Conservation (phyloP, 2,888 invertebrate species). For the Sycophila texana region DNA sequence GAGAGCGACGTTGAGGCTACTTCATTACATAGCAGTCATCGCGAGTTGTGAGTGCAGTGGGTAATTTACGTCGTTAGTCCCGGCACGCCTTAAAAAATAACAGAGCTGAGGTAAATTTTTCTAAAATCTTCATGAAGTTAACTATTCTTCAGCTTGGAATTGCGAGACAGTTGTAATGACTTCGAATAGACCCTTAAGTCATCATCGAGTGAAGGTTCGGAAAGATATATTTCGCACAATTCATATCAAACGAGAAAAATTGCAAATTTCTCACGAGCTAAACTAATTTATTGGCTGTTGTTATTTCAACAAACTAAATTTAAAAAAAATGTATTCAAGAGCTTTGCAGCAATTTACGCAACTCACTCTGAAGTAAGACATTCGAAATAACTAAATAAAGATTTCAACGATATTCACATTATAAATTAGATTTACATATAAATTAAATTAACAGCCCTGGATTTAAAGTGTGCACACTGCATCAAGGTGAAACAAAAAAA, state of each 20-base stretch:
- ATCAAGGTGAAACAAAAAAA: not conserved
- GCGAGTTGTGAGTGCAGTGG: constrained; percentile 57
- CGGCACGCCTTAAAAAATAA: constrained; percentile 62
- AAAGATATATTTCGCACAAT: not conserved
- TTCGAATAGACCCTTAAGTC: not conserved
- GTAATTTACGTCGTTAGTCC: constrained; percentile 64
- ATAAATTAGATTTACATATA: too few species aligned
- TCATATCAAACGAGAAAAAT: not conserved
- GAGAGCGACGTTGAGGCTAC: constrained; percentile 43
- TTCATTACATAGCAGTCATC: constrained; percentile 48
- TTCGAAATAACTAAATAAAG: too few species aligned
- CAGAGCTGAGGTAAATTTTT: constrained; percentile 61
- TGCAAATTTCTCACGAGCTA: constrained; percentile 1
- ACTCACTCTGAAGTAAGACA: too few species aligned
- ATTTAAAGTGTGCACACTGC: too few species aligned
- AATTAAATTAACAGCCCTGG: too few species aligned
- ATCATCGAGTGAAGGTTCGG: not conserved
- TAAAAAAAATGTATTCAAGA: too few species aligned
- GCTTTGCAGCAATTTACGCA: too few species aligned
- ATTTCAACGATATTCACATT: too few species aligned
- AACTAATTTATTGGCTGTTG: too few species aligned
- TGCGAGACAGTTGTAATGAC: constrained; percentile 4
- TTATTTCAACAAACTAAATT: too few species aligned
- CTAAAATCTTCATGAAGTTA: constrained; percentile 60
- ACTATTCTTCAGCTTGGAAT: constrained; percentile 24